phyloP scores from a whole-genome alignment of 1,140 invertebrate species.

The Drosophila sulfurigaster region DNA sequence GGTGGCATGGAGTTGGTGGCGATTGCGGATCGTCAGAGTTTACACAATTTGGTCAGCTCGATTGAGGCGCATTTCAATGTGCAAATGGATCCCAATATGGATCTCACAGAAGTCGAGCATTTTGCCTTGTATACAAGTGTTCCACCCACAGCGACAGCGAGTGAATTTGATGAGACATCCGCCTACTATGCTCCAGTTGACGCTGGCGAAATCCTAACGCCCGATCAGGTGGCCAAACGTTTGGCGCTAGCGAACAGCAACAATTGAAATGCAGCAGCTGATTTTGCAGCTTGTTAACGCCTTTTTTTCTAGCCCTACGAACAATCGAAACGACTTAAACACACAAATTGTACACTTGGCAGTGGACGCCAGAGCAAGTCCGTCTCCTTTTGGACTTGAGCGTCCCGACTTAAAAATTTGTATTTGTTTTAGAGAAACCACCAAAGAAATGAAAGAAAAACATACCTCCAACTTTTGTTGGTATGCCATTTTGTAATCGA shows the following conservation, averaged over 20 bases:
- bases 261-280: slow-evolving; percentile 39
- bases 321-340: slow-evolving; percentile 28
- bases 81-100: slow-evolving; percentile 85
- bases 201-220: slow-evolving; percentile 87
- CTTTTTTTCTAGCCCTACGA: slow-evolving; percentile 33
- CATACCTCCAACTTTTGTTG: slow-evolving; percentile 6
- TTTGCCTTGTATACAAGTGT: slow-evolving; percentile 93
- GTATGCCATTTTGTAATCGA: slow-evolving; percentile 57
- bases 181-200: slow-evolving; percentile 94
- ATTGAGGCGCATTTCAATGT: slow-evolving; percentile 82
- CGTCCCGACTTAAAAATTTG: slow-evolving; percentile 44
- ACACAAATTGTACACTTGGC: slow-evolving; percentile 42
- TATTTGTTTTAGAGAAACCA: slow-evolving; percentile 62
- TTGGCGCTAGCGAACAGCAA: slow-evolving; percentile 65
- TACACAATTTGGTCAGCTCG: slow-evolving; percentile 79
- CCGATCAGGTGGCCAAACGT: slow-evolving; percentile 79
- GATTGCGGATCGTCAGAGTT: slow-evolving; percentile 82
- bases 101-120: slow-evolving; percentile 93
- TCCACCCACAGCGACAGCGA: slow-evolving; percentile 92
- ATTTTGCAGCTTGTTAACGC: not conserved
- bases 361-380: slow-evolving; percentile 10
- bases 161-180: slow-evolving; percentile 94
- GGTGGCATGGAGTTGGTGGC: slow-evolving; percentile 84
- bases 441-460: not conserved
- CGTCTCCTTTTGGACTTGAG: not conserved